A percentile compares a stretch with the other conserved stretches of the same genome.
phyloP scores from a whole-genome alignment of 2,797 vertebrate genomes.

The Meda fulgida region DNA sequence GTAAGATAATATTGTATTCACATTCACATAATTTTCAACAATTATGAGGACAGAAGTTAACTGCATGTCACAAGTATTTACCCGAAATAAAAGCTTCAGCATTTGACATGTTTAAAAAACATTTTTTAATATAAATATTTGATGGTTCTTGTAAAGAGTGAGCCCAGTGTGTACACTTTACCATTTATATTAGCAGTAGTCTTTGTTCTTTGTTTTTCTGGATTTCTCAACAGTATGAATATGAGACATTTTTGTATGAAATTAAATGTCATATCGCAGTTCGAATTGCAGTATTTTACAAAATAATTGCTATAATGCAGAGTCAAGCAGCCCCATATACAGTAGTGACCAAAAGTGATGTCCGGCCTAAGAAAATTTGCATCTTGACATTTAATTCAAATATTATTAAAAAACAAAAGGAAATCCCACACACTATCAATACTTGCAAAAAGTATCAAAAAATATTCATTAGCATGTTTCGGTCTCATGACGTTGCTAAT shows the following conservation, averaged over 20 bases:
- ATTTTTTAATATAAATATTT: not conserved
- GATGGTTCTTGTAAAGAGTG: not conserved
- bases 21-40: not conserved
- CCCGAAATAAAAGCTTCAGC: not conserved
- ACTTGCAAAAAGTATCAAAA: too few species aligned
- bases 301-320: not conserved
- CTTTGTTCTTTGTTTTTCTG: not conserved
- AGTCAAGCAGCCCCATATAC: not conserved
- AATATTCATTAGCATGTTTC: too few species aligned
- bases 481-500: too few species aligned
- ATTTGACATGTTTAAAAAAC: not conserved
- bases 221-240: not conserved
- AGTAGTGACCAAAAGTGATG: too few species aligned
- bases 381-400: too few species aligned
- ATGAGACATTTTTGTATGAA: not conserved
- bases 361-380: too few species aligned
- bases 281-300: not conserved
- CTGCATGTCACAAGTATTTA: not conserved
- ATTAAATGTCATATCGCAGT: not conserved
- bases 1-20: not conserved
- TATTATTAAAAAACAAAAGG: too few species aligned
- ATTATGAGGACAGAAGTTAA: not conserved
- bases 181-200: not conserved
- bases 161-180: not conserved
- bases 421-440: too few species aligned